phyloP scores from a whole-genome alignment of 2,888 invertebrate species.

The Polyommatus iphigenia region DNA sequence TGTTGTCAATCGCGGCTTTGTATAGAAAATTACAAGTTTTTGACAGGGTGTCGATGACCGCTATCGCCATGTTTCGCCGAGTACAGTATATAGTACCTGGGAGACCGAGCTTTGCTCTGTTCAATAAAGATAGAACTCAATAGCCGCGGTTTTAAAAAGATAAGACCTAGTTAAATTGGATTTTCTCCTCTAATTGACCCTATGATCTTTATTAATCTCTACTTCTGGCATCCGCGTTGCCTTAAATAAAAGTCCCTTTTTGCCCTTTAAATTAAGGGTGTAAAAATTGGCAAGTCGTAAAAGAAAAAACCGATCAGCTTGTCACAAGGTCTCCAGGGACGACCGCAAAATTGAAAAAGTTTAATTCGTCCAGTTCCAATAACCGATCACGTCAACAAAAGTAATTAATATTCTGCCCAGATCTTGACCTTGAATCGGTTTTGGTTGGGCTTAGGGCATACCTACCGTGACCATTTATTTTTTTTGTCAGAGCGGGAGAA shows the following conservation, averaged over 20 bases:
- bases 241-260: background rate
- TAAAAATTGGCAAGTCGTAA: constrained; percentile 35
- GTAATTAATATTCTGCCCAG: background rate
- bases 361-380: constrained; percentile 53
- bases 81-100: too few relatives aligned
- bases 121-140: too few relatives aligned
- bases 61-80: too few relatives aligned
- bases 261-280: background rate
- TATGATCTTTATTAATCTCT: background rate
- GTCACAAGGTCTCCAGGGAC: constrained; percentile 41
- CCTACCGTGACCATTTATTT: too few relatives aligned
- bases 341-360: constrained; percentile 60
- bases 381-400: constrained; percentile 35
- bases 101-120: too few relatives aligned
- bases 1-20: too few relatives aligned
- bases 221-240: background rate
- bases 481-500: too few relatives aligned
- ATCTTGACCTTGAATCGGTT: background rate
- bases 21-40: too few relatives aligned
- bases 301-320: constrained; percentile 30
- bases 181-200: background rate
- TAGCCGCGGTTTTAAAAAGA: background rate
- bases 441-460: background rate
- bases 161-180: background rate
- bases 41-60: too few relatives aligned